Evolutionary conservation across 1,140 invertebrate genomes (phyloP).

Genomic region (Drosophila bipectinata): DNA sequence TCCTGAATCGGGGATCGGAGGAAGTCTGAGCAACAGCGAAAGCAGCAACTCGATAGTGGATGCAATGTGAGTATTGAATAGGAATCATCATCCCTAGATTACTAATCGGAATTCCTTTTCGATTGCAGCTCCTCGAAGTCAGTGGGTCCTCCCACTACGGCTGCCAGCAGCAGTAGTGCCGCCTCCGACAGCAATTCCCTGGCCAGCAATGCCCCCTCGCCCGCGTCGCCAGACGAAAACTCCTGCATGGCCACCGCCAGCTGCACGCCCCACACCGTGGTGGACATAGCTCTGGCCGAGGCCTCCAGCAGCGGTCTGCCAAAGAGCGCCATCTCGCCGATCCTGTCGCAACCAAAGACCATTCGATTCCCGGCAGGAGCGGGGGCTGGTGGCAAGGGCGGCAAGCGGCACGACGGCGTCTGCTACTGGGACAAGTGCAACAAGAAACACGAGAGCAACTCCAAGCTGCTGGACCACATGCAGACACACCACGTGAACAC

Average conservation of each 20-base stretch:
- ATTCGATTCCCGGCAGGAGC: constrained; percentile 89
- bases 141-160: constrained; percentile 50
- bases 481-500: constrained; percentile 94
- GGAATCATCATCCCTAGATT: neutral
- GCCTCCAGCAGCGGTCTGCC: constrained; percentile 53
- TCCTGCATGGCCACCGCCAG: constrained; percentile 16
- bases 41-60: constrained; percentile 73
- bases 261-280: constrained; percentile 33
- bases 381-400: constrained; percentile 76
- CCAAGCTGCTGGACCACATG: constrained; percentile 94
- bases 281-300: constrained; percentile 69
- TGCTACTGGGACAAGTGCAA: constrained; percentile 95
- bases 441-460: constrained; percentile 89
- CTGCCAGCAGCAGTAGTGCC: constrained; percentile 38
- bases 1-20: constrained; percentile 78
- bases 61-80: constrained; percentile 60
- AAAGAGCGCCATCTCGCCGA: constrained; percentile 86
- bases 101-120: neutral
- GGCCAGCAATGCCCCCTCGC: constrained; percentile 62
- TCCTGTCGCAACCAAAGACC: constrained; percentile 90
- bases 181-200: constrained; percentile 55
- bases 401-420: constrained; percentile 85
- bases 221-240: constrained; percentile 50
- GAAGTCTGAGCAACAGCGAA: constrained; percentile 78
- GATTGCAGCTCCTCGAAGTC: constrained; percentile 48